phyloP scores from a whole-genome alignment of 2,888 invertebrate species.

The Ectemnius continuus region DNA sequence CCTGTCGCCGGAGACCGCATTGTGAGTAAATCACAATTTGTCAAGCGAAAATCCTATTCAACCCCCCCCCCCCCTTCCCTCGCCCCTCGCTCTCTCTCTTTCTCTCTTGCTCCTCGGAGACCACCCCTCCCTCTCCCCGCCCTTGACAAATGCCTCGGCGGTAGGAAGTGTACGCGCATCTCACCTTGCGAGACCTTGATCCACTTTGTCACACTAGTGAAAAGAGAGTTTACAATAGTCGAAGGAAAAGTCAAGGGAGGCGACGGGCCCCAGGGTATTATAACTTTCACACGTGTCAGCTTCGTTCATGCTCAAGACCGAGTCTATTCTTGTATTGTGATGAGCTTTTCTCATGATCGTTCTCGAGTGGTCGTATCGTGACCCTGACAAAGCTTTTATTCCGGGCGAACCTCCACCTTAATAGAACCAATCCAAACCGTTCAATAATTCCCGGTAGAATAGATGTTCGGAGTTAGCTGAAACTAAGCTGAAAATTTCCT shows the following conservation, averaged over 20 bases:
- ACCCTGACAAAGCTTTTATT: slow-evolving; percentile 1
- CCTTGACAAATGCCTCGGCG: slow-evolving; percentile 16
- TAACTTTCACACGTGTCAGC: slow-evolving; percentile 43
- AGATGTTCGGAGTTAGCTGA: too few relatives aligned
- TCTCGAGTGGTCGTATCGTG: not conserved
- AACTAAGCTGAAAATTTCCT: too few relatives aligned
- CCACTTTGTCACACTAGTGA: slow-evolving; percentile 34
- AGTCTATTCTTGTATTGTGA: slow-evolving; percentile 32
- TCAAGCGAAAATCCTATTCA: not conserved
- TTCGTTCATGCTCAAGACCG: slow-evolving; percentile 20
- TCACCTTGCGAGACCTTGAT: slow-evolving; percentile 31
- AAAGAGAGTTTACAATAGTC: slow-evolving; percentile 34
- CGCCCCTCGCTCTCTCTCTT: not conserved
- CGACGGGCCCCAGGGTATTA: slow-evolving; percentile 33
- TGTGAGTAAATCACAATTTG: slow-evolving; percentile 2
- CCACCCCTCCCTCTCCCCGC: not conserved
- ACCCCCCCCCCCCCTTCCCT: too few relatives aligned
- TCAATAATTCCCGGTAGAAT: too few relatives aligned
- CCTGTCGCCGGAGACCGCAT: too few relatives aligned
- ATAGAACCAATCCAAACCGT: slow-evolving; percentile 70
- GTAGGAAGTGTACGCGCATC: slow-evolving; percentile 14
- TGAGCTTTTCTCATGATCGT: too few relatives aligned
- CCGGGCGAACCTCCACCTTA: slow-evolving; percentile 52
- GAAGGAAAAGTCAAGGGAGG: slow-evolving; percentile 43
- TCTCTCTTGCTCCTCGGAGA: not conserved